These are phyloP conservation scores for Protomyctophum bolini DNA, from an alignment of 2,113 vertebrate species.

Conservation along the genomic window DNA sequence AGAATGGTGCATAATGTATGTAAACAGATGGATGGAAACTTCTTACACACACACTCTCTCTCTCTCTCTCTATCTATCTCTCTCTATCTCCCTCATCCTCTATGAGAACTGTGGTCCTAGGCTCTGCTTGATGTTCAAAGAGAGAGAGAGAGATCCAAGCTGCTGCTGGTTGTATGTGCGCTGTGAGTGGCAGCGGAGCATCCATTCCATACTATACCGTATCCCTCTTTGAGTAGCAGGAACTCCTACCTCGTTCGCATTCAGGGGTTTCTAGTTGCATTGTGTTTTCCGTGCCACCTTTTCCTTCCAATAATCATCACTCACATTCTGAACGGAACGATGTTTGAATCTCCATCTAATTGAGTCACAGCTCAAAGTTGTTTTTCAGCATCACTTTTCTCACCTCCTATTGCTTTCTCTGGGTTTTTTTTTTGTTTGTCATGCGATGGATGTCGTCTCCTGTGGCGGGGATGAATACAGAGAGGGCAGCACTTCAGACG, in stretches of 20 bases:
- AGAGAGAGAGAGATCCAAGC: background rate
- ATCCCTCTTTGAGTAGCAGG: background rate
- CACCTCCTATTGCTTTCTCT: background rate
- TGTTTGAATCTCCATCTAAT: conserved; percentile 25
- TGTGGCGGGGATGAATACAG: conserved; percentile 36
- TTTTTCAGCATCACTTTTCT: background rate
- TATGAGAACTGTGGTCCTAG: conserved; percentile 13
- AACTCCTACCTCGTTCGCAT: background rate
- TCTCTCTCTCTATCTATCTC: background rate
- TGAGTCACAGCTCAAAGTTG: conserved; percentile 1
- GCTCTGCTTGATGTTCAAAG: conserved; percentile 40
- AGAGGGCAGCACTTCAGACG: conserved; percentile 63
- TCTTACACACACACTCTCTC: conserved; percentile 14
- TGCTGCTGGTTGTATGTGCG: background rate
- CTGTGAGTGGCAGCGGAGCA: conserved; percentile 3
- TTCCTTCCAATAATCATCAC: conserved; percentile 26
- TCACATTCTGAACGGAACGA: conserved; percentile 25
- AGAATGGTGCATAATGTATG: conserved; percentile 47
- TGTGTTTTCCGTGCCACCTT: background rate
- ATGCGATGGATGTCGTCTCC: conserved; percentile 54
- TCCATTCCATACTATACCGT: too few relatives aligned
- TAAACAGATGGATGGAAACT: conserved; percentile 57
- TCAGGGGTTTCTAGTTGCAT: background rate
- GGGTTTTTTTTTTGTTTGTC: conserved; percentile 5
- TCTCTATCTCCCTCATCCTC: background rate